Percentiles rank a stretch among this genome's conserved stretches.
Evolutionary conservation across 2,888 invertebrate genomes (phyloP).

Genomic region (Caenorhabditis drosophilae): DNA sequence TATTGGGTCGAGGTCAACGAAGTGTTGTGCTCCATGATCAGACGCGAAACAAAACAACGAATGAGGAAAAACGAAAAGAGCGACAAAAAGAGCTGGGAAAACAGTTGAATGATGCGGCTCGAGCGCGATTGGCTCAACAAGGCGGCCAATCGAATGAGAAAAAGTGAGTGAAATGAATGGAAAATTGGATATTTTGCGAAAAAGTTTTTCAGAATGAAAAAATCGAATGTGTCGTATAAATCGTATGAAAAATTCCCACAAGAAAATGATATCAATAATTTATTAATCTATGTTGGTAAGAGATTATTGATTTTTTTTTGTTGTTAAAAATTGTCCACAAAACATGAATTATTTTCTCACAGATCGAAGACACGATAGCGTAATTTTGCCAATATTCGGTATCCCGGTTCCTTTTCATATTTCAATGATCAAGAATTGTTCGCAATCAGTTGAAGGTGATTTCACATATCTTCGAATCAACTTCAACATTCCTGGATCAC

Average conservation of each 20-base stretch:
- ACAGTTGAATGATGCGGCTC: slow-evolving; percentile 88
- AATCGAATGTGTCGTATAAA: slow-evolving; percentile 94
- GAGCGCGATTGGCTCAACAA: slow-evolving; percentile 87
- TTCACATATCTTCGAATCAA: slow-evolving; percentile 96
- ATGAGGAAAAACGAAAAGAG: slow-evolving; percentile 94
- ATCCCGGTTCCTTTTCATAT: slow-evolving; percentile 97
- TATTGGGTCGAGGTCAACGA: slow-evolving; percentile 64
- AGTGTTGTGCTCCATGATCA: slow-evolving; percentile 66
- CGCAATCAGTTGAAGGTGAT: slow-evolving; percentile 96
- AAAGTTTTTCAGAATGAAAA: slow-evolving; percentile 70
- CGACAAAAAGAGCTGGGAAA: slow-evolving; percentile 93
- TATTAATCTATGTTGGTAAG: slow-evolving; percentile 94
- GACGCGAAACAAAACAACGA: slow-evolving; percentile 79
- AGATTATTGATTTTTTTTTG: slow-evolving; percentile 73
- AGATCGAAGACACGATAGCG: slow-evolving; percentile 95
- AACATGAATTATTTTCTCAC: too few relatives aligned
- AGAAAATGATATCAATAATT: slow-evolving; percentile 89
- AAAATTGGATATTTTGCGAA: not conserved
- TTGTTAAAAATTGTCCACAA: not conserved
- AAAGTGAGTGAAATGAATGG: slow-evolving; percentile 13
- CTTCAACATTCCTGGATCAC: slow-evolving; percentile 95
- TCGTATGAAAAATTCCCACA: slow-evolving; percentile 88
- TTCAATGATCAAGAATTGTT: slow-evolving; percentile 95
- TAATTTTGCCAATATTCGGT: slow-evolving; percentile 92
- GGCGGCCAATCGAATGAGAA: slow-evolving; percentile 54